phyloP scores from a whole-genome alignment of 2,888 invertebrate genomes.

The Diaphora mendica region DNA sequence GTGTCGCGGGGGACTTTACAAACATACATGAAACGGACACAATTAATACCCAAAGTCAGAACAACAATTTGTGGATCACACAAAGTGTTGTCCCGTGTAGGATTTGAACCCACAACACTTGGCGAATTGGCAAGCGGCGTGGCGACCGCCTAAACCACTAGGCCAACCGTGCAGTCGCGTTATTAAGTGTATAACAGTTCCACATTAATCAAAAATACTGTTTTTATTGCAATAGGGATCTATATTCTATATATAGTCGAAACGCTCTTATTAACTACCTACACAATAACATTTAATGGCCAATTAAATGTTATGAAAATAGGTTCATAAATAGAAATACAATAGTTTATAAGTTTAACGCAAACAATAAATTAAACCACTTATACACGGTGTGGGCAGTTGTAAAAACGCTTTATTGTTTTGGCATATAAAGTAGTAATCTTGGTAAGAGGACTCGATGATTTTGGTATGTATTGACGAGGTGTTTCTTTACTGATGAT shows the following conservation, averaged over 20 bases:
- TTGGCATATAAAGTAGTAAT: not conserved
- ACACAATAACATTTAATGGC: not conserved
- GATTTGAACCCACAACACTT: too few relatives aligned
- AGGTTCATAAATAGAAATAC: not conserved
- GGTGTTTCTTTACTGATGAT: too few relatives aligned
- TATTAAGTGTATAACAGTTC: not conserved
- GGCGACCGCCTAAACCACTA: too few relatives aligned
- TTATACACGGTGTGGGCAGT: not conserved
- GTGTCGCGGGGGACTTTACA: too few relatives aligned
- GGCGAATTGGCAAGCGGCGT: too few relatives aligned
- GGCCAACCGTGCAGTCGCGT: too few relatives aligned
- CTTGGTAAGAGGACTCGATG: not conserved
- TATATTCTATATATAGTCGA: not conserved
- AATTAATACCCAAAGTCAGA: too few relatives aligned
- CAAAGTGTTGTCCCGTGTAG: too few relatives aligned
- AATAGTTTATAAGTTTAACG: conserved; percentile 1
- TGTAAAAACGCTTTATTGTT: not conserved
- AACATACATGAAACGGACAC: too few relatives aligned
- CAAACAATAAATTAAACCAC: not conserved
- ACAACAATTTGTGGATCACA: too few relatives aligned
- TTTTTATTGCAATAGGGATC: not conserved
- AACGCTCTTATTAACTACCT: not conserved
- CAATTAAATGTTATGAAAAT: not conserved
- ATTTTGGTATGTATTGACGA: not conserved
- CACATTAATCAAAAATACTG: not conserved